A percentile compares a stretch with the other conserved stretches of the same genome.
Evolutionary conservation across 2,113 vertebrate species (phyloP).

Genomic region (Ursus arctos): DNA sequence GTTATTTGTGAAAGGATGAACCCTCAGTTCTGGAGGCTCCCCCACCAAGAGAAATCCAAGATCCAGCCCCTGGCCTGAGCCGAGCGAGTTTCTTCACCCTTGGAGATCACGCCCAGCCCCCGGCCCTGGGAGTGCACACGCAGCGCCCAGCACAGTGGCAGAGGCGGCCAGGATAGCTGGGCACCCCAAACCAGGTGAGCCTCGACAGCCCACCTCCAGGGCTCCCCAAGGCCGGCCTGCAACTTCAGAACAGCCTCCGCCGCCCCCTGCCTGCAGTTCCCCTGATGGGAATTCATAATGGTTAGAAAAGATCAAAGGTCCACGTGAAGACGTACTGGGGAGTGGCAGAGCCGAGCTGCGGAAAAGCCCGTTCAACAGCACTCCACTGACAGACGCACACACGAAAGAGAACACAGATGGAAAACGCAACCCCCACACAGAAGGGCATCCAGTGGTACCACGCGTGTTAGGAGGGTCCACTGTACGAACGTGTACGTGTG

Average conservation of each 20-base stretch:
- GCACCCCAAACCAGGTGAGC: neutral
- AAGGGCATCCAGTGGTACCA: rapidly evolving
- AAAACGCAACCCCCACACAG: neutral
- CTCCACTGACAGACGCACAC: neutral
- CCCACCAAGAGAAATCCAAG: neutral
- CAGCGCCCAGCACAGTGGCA: neutral
- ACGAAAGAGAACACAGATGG: neutral
- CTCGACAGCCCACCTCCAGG: neutral
- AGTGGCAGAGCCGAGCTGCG: neutral
- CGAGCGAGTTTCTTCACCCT: neutral
- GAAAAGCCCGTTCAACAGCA: neutral
- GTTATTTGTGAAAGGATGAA: neutral
- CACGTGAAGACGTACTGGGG: neutral
- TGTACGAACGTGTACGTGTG: too few relatives aligned
- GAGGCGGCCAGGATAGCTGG: neutral
- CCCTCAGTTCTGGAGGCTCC: neutral
- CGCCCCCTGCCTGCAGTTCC: neutral
- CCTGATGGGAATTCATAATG: neutral
- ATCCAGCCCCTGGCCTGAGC: neutral
- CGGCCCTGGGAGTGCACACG: neutral
- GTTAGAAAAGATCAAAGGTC: neutral
- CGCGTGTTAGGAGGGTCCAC: neutral
- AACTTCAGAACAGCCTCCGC: neutral
- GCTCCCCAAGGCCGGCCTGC: neutral
- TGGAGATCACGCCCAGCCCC: neutral